These are phyloP conservation scores for Hippolais icterina DNA, from an alignment of 2,113 vertebrate genomes.

Conservation along the genomic window DNA sequence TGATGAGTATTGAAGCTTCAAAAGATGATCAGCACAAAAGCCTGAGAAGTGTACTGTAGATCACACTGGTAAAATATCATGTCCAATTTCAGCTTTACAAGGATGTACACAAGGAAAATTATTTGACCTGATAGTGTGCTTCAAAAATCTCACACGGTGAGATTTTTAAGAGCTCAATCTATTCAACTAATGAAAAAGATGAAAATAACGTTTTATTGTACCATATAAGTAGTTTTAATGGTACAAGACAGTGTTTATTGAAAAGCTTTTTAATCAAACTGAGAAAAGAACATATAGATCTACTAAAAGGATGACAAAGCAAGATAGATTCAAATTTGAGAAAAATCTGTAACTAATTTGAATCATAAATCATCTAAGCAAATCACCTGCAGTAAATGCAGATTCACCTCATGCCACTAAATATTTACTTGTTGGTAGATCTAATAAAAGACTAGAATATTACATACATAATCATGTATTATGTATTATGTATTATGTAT, in stretches of 20 bases:
- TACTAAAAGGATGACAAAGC: neutral
- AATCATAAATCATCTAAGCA: neutral
- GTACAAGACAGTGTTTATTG: neutral
- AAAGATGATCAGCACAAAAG: neutral
- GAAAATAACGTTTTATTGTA: neutral
- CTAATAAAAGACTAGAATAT: neutral
- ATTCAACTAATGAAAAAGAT: neutral
- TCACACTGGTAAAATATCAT: neutral
- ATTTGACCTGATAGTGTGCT: neutral
- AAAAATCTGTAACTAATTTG: neutral
- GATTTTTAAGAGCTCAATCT: neutral
- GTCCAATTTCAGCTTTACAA: neutral
- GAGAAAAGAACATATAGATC: neutral
- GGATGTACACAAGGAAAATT: neutral
- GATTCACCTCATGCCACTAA: neutral
- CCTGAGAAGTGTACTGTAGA: neutral
- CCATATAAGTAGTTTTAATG: neutral
- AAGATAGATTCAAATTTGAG: neutral
- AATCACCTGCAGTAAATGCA: neutral
- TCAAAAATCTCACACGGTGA: neutral
- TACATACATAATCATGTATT: neutral
- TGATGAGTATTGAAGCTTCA: neutral
- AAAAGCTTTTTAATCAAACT: neutral
- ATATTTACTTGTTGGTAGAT: neutral
- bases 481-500: neutral